phyloP scores from a whole-genome alignment of 2,797 vertebrate species.

The Sebastes minor region DNA sequence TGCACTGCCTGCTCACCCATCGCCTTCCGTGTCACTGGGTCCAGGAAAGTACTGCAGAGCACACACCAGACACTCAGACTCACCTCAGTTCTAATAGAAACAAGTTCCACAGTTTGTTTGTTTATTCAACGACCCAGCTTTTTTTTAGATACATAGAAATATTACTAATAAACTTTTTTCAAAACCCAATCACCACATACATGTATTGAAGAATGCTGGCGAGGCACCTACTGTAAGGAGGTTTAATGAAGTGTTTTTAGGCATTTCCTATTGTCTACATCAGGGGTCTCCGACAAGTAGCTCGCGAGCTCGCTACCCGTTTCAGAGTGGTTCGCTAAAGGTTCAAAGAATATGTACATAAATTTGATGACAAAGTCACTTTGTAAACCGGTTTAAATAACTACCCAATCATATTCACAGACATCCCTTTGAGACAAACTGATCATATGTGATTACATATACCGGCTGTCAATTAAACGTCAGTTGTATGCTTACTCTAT shows the following conservation, averaged over 20 bases:
- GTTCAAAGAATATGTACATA: too few species aligned
- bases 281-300: too few species aligned
- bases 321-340: too few species aligned
- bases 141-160: background rate
- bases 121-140: background rate
- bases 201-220: background rate
- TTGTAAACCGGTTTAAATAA: too few species aligned
- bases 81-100: background rate
- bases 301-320: too few species aligned
- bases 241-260: background rate
- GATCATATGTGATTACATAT: too few species aligned
- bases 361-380: too few species aligned
- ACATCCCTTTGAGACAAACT: too few species aligned
- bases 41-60: constrained; percentile 89
- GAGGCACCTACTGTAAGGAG: background rate
- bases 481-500: too few species aligned
- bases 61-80: background rate
- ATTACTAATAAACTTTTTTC: too few species aligned
- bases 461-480: too few species aligned
- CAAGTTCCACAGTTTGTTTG: background rate
- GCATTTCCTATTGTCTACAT: background rate
- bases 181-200: background rate
- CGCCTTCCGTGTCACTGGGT: constrained; percentile 86
- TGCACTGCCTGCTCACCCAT: constrained; percentile 98
- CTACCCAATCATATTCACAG: too few species aligned